phyloP scores from a whole-genome alignment of 2,888 invertebrate genomes.

The Amphimallon solstitiale region DNA sequence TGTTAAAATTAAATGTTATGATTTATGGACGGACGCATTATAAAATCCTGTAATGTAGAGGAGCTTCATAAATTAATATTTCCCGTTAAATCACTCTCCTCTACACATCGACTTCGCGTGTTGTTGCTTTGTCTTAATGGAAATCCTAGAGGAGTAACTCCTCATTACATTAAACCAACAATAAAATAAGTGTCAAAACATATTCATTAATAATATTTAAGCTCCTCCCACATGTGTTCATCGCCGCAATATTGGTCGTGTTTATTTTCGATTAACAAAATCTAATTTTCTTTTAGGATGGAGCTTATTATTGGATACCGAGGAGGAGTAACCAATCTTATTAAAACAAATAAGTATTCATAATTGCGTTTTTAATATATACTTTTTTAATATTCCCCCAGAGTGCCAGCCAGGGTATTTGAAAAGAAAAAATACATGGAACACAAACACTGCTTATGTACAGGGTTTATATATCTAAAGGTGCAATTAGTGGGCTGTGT shows the following conservation, averaged over 20 bases:
- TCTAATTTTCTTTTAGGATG: constrained; percentile 33
- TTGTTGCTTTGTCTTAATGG: background rate
- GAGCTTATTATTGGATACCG: background rate
- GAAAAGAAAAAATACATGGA: too few species aligned
- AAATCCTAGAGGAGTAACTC: background rate
- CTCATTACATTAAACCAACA: constrained; percentile 37
- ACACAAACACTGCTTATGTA: too few species aligned
- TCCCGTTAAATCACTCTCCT: background rate
- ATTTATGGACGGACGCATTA: too few species aligned
- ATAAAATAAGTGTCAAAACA: constrained; percentile 37
- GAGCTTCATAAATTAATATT: constrained; percentile 1
- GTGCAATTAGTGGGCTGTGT: too few species aligned
- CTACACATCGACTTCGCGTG: background rate
- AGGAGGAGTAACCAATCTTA: constrained; percentile 33
- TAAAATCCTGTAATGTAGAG: too few species aligned
- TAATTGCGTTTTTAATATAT: background rate
- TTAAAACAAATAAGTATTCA: constrained; percentile 20
- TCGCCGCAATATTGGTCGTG: constrained; percentile 1
- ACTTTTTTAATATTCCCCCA: too few species aligned
- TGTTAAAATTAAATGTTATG: too few species aligned
- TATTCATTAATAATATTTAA: constrained; percentile 33
- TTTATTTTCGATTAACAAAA: constrained; percentile 33
- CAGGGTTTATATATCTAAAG: too few species aligned
- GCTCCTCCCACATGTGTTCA: constrained; percentile 26
- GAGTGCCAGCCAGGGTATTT: too few species aligned